Percentiles rank a stretch among this genome's conserved stretches.
Evolutionary conservation across 1,140 invertebrate species (phyloP).

Genomic region (Drosophila melanica): DNA sequence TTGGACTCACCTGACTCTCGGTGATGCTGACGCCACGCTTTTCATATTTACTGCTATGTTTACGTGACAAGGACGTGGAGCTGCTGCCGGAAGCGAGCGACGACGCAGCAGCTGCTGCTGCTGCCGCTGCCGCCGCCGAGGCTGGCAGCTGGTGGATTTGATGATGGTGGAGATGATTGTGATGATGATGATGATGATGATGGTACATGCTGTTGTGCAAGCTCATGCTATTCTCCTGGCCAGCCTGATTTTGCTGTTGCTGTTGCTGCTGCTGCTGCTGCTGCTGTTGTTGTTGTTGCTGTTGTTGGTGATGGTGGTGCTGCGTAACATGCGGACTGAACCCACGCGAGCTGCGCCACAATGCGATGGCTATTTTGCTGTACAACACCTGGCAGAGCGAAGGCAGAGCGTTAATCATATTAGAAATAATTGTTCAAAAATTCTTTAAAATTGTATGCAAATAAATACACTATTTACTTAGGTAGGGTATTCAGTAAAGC

Average conservation of each 20-base stretch:
- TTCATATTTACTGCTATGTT: conserved; percentile 83
- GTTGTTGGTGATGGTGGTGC: conserved; percentile 49
- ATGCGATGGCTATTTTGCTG: conserved; percentile 89
- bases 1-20: conserved; percentile 79
- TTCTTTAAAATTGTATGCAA: not conserved
- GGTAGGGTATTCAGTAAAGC: not conserved
- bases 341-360: conserved; percentile 89
- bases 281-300: conserved; percentile 43
- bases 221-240: conserved; percentile 68
- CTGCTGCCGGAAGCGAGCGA: conserved; percentile 66
- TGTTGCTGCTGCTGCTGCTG: conserved; percentile 39
- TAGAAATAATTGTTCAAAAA: too few relatives aligned
- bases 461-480: not conserved
- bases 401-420: not conserved
- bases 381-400: conserved; percentile 86
- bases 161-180: conserved; percentile 53
- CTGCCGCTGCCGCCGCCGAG: conserved; percentile 19
- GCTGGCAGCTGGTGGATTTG: conserved; percentile 46
- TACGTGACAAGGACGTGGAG: conserved; percentile 71
- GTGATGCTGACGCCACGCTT: conserved; percentile 80
- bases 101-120: conserved; percentile 20
- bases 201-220: conserved; percentile 82
- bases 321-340: conserved; percentile 85
- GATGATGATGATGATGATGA: conserved; percentile 69
- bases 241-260: conserved; percentile 44